Percentiles rank a stretch among this genome's conserved stretches.
These are phyloP conservation scores for Euglossa dilemma DNA, from an alignment of 1,140 invertebrate species.

Conservation along the genomic window DNA sequence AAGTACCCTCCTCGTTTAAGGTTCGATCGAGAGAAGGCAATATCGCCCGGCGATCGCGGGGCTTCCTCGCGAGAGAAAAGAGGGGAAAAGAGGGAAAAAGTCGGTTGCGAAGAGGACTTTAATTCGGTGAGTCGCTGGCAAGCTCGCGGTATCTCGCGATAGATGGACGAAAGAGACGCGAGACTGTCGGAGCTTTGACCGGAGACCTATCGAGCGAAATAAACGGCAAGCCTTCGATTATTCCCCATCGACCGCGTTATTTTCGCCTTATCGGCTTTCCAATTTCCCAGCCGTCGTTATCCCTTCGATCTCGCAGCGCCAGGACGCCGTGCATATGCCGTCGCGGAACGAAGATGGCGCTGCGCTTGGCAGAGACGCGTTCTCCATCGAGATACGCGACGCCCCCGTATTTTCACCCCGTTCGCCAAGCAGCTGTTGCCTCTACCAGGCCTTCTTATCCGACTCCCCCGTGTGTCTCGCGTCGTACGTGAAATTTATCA, in stretches of 20 bases:
- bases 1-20: slow-evolving; percentile 31
- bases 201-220: not conserved
- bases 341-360: not conserved
- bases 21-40: slow-evolving; percentile 27
- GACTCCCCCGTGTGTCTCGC: no score
- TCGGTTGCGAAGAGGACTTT: not conserved
- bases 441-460: no score
- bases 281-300: not conserved
- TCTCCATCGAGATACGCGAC: not conserved
- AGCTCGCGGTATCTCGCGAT: not conserved
- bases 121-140: not conserved
- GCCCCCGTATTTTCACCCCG: no score
- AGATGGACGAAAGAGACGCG: not conserved
- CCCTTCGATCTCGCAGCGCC: not conserved
- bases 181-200: not conserved
- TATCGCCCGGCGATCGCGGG: slow-evolving; percentile 9
- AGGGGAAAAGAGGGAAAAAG: no score
- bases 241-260: not conserved
- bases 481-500: no score
- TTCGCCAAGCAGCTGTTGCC: no score
- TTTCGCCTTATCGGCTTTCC: not conserved
- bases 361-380: not conserved
- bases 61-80: not conserved
- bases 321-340: not conserved
- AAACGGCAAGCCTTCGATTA: not conserved